These are phyloP conservation scores for Asteroscopus sphinx DNA, from an alignment of 2,888 invertebrate genomes.

Conservation along the genomic window DNA sequence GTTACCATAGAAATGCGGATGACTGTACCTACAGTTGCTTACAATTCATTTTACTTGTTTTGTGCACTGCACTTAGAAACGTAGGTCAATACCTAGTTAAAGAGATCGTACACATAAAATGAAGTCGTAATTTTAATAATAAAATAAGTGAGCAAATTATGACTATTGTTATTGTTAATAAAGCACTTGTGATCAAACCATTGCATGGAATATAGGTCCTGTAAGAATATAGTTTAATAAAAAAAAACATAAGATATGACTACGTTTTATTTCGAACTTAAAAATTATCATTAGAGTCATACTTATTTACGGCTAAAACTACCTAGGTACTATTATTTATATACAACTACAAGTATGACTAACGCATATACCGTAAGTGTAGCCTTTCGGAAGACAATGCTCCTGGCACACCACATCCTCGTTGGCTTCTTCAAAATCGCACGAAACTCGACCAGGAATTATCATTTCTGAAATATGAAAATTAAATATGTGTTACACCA, in stretches of 20 bases:
- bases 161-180: constrained; percentile 17
- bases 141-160: constrained; percentile 6
- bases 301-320: constrained; percentile 1
- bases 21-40: neutral
- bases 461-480: constrained; percentile 63
- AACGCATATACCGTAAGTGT: constrained; percentile 80
- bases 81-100: neutral
- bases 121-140: constrained; percentile 25
- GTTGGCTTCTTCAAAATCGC: constrained; percentile 72
- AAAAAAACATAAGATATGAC: constrained; percentile 9
- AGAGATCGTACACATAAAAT: constrained; percentile 12
- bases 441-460: constrained; percentile 66
- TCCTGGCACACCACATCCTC: constrained; percentile 75
- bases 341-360: constrained; percentile 79
- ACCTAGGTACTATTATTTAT: constrained; percentile 56
- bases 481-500: constrained; percentile 6
- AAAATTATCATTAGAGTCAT: constrained; percentile 37
- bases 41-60: constrained; percentile 14
- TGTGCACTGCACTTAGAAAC: constrained; percentile 3
- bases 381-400: constrained; percentile 83
- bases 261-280: constrained; percentile 39
- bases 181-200: constrained; percentile 29
- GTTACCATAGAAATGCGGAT: too few relatives aligned
- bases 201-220: constrained; percentile 19
- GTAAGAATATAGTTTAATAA: constrained; percentile 19